Conservation (phyloP, 2,797 vertebrate genomes). For the Phoeniculus purpureus region DNA sequence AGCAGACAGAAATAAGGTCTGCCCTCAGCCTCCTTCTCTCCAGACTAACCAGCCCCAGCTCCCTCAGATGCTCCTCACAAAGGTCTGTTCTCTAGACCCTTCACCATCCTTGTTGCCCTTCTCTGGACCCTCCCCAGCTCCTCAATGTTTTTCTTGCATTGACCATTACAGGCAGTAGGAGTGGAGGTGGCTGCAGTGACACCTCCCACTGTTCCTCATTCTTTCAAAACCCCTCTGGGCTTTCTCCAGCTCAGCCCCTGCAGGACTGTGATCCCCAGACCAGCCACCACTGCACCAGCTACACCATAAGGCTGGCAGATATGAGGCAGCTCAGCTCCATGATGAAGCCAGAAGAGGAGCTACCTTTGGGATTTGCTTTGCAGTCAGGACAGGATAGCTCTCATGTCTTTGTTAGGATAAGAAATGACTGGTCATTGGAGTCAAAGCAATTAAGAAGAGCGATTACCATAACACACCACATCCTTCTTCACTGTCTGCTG, state of each 20-base stretch:
- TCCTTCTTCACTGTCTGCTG: neutral
- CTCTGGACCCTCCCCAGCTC: too few species aligned
- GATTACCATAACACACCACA: neutral
- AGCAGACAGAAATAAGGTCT: too few species aligned
- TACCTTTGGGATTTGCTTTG: neutral
- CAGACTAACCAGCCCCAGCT: too few species aligned
- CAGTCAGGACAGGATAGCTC: neutral
- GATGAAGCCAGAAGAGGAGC: neutral
- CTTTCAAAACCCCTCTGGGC: neutral
- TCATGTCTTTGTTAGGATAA: slow-evolving; percentile 11
- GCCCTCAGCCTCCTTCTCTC: too few species aligned
- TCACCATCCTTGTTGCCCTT: too few species aligned
- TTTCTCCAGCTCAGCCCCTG: rapidly evolving
- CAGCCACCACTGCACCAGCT: rapidly evolving
- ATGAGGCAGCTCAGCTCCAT: rapidly evolving
- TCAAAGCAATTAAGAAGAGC: slow-evolving; percentile 64
- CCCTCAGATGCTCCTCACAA: too few species aligned
- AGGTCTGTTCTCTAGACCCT: too few species aligned
- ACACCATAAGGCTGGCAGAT: neutral
- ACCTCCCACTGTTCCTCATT: rapidly evolving
- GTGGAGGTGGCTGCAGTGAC: rapidly evolving
- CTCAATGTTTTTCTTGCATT: too few species aligned
- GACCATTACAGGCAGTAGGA: neutral
- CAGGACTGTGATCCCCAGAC: rapidly evolving
- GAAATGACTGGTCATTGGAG: slow-evolving; percentile 42